A percentile compares a stretch with the other conserved stretches of the same genome.
These are phyloP conservation scores for Abscondita cerata DNA, from an alignment of 2,888 invertebrate genomes.

Conservation along the genomic window DNA sequence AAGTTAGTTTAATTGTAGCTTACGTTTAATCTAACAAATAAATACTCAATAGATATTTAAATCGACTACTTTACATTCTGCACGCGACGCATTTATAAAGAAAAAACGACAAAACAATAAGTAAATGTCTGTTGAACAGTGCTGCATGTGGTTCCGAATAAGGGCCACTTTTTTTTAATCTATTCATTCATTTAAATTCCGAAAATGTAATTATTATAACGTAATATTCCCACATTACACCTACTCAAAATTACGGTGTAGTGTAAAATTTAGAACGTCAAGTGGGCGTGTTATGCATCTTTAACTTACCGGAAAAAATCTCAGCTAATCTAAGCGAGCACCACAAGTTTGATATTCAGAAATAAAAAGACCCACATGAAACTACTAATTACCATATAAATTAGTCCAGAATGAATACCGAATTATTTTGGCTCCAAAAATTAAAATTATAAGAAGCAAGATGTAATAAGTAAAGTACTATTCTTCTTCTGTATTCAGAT, in stretches of 20 bases:
- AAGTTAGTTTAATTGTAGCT: constrained; percentile 17
- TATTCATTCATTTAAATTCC: no score
- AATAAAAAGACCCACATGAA: no score
- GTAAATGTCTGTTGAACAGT: neutral
- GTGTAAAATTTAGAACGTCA: neutral
- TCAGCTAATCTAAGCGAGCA: no score
- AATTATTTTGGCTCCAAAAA: no score
- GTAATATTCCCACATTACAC: neutral
- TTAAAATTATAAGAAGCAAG: no score
- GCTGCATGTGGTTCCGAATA: no score
- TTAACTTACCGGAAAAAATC: neutral
- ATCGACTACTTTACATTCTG: neutral
- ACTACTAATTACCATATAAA: no score
- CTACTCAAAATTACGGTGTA: neutral
- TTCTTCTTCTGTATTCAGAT: no score
- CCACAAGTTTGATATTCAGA: no score
- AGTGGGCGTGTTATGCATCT: neutral
- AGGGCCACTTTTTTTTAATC: no score
- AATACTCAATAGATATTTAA: neutral
- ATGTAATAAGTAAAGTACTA: no score
- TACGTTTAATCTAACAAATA: neutral
- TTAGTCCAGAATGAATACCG: no score
- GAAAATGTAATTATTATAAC: neutral
- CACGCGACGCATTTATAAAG: neutral
- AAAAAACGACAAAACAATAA: neutral